Evolutionary conservation across 2,113 vertebrate species (phyloP).

Genomic region (Caloenas nicobarica): DNA sequence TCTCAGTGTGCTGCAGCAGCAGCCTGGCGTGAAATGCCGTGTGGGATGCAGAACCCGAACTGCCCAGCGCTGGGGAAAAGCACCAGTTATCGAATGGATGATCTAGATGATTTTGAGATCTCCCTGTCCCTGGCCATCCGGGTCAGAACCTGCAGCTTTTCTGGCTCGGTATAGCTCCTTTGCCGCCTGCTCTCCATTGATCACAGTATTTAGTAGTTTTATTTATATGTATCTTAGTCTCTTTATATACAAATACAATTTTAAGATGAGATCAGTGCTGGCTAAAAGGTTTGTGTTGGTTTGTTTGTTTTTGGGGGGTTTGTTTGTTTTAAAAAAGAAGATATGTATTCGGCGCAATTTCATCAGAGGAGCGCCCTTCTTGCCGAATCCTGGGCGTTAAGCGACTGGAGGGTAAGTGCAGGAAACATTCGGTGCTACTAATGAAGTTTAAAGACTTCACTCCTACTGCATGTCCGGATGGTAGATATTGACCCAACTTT

Average conservation of each 20-base stretch:
- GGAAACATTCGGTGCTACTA: not conserved
- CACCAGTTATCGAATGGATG: rapidly evolving
- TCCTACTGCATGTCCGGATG: not conserved
- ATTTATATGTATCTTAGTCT: not conserved
- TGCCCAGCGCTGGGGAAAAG: not conserved
- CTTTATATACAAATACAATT: not conserved
- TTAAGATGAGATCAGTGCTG: not conserved
- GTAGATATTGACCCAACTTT: not conserved
- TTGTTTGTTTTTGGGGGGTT: not conserved
- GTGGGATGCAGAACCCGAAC: too few species aligned
- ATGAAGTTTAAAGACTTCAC: not conserved
- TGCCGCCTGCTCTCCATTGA: not conserved
- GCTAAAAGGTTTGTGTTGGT: not conserved
- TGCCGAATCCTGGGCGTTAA: not conserved
- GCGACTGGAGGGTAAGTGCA: not conserved
- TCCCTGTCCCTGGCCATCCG: not conserved
- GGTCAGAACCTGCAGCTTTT: rapidly evolving
- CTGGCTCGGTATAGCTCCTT: not conserved
- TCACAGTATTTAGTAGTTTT: not conserved
- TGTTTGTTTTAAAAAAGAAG: not conserved
- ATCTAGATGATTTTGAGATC: not conserved
- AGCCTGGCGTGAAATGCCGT: not conserved
- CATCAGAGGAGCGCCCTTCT: not conserved
- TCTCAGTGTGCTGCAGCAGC: not conserved
- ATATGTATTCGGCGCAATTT: not conserved